phyloP scores from a whole-genome alignment of 2,113 vertebrate species.

The Anser brachyrhynchus region DNA sequence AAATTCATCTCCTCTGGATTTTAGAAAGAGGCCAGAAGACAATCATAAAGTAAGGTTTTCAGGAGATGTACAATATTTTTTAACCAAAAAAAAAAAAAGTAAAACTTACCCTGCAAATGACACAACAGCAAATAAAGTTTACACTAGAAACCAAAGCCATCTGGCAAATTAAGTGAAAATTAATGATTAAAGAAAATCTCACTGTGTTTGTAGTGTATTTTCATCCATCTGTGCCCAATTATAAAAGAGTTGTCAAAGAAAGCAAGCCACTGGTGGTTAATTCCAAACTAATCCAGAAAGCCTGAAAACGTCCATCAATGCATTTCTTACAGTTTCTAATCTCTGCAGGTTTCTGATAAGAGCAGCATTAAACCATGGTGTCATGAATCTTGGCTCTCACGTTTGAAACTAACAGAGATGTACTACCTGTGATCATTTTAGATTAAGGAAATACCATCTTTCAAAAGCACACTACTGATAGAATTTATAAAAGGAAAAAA shows the following conservation, averaged over 20 bases:
- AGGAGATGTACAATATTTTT: not conserved
- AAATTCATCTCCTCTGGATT: not conserved
- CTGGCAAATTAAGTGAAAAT: slow-evolving; percentile 64
- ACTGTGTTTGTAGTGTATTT: slow-evolving; percentile 53
- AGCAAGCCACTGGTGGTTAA: slow-evolving; percentile 25
- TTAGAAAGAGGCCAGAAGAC: not conserved
- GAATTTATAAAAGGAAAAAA: not conserved
- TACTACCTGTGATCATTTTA: slow-evolving; percentile 55
- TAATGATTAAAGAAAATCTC: slow-evolving; percentile 65
- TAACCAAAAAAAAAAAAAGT: not conserved
- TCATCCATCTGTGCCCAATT: slow-evolving; percentile 57
- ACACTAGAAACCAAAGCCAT: slow-evolving; percentile 29
- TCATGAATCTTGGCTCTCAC: slow-evolving; percentile 46
- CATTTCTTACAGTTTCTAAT: slow-evolving; percentile 44
- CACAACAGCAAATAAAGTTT: slow-evolving; percentile 30
- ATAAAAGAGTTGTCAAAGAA: slow-evolving; percentile 57
- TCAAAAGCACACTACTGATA: slow-evolving; percentile 4
- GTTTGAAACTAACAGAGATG: slow-evolving; percentile 41
- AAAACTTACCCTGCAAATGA: not conserved
- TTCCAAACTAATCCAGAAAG: slow-evolving; percentile 48
- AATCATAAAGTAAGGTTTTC: not conserved
- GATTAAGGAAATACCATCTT: slow-evolving; percentile 42
- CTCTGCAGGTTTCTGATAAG: slow-evolving; percentile 62
- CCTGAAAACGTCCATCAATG: slow-evolving; percentile 18
- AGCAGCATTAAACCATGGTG: slow-evolving; percentile 30